These are phyloP conservation scores for Ennomos quercinarius DNA, from an alignment of 2,888 invertebrate species.

Conservation along the genomic window DNA sequence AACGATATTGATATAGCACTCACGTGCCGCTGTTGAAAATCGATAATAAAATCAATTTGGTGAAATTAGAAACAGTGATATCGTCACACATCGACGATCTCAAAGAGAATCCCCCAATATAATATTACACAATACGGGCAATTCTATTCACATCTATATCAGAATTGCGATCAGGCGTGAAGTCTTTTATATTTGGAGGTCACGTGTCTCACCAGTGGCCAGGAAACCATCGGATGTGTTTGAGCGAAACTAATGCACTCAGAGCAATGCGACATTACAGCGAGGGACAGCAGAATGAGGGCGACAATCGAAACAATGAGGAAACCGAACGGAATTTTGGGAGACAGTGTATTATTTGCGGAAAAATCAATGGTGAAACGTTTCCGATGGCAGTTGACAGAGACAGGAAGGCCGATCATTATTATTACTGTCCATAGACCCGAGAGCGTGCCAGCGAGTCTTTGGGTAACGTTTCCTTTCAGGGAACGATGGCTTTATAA, in stretches of 20 bases:
- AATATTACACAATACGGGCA: constrained; percentile 78
- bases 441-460: constrained; percentile 67
- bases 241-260: constrained; percentile 83
- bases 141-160: constrained; percentile 81
- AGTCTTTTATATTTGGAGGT: constrained; percentile 80
- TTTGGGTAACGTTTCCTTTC: constrained; percentile 60
- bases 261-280: constrained; percentile 72
- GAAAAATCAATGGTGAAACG: constrained; percentile 82
- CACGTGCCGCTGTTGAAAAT: constrained; percentile 2
- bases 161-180: constrained; percentile 77
- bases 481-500: constrained; percentile 72
- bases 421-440: constrained; percentile 74
- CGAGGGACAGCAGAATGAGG: constrained; percentile 50
- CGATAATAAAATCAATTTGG: constrained; percentile 33
- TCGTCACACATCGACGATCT: constrained; percentile 46
- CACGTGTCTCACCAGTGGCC: constrained; percentile 77
- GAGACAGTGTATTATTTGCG: constrained; percentile 76
- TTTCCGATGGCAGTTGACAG: constrained; percentile 70
- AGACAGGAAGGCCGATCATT: constrained; percentile 77
- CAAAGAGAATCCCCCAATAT: constrained; percentile 56
- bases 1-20: constrained; percentile 11
- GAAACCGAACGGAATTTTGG: constrained; percentile 56
- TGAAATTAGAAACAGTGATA: constrained; percentile 43
- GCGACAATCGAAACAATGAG: constrained; percentile 56
- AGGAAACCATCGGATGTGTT: constrained; percentile 80